Base-by-base conservation (phyloP, 2,888 invertebrate genomes). In the Eristalis pertinax region DNA sequence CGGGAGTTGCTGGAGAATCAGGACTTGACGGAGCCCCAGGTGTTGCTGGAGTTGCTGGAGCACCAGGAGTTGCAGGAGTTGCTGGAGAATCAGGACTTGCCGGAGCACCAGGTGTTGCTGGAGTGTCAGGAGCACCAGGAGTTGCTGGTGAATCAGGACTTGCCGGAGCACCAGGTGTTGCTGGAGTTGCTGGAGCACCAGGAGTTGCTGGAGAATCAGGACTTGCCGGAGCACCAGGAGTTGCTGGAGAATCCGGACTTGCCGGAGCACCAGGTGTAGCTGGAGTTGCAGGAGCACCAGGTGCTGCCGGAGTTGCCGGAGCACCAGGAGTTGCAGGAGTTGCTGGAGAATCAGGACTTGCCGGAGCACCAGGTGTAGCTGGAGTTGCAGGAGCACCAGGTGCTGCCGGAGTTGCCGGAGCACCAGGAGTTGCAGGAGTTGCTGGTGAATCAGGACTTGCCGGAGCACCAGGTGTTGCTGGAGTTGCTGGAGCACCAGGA, bases 361-460 rank as follows among this genome's bases (percentile, higher is more conserved):
- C 41, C 7, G 41, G 83, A 56, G 90, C 91, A 24, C 69, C 56
- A 7, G 78, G 64, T 65, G 13, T 41, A 2, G 58, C 70, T 63
- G 43, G 10, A 26, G 43, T 72, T 8, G 78, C 79, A 4, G 68
- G 38, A 8, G n/a, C 65, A 60, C n/a, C 13, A 19, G 74, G 74
- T 65, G 0, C 13, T 13, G 58, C 74, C 0, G 69, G 35, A 29
- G 78, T 56, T 11, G 70, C 19, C 15, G 60, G 63, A 60, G 56
- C 2, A 19, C 58, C 64, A 38, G 5, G 11, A 1, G 56, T 63
- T 4, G 56, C 80, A 19, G 72, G 89, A 29, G 90, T 86, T 8
- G 38, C 68, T 4, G 43, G 43, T 4, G 43, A n/a, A 15, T 4
- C 43, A 43, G 43, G 60, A 60, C 1, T n/a, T 43, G 43, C 43